A percentile compares a stretch with the other conserved stretches of the same genome.
These are phyloP conservation scores for Phorcus lineatus DNA, from an alignment of 2,888 invertebrate species.

Conservation along the genomic window DNA sequence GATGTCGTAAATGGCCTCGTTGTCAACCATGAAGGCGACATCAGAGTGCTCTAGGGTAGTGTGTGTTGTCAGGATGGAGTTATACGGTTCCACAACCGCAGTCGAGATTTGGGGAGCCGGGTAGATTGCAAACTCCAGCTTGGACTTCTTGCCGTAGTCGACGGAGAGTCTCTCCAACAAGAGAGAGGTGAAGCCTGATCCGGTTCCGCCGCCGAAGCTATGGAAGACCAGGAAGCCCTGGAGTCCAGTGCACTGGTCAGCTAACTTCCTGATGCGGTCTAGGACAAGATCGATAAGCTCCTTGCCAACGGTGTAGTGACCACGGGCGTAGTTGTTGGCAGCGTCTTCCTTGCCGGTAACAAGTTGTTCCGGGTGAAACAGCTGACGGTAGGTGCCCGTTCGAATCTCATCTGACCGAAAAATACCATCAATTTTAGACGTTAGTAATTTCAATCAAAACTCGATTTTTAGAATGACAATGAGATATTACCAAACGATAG, in stretches of 20 bases:
- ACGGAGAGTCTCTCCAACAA: conserved; percentile 81
- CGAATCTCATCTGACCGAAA: too few species aligned
- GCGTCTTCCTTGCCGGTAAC: conserved; percentile 95
- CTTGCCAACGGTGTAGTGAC: conserved; percentile 94
- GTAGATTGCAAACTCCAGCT: conserved; percentile 84
- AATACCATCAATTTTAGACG: too few species aligned
- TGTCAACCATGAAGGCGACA: conserved; percentile 97
- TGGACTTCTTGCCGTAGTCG: conserved; percentile 78
- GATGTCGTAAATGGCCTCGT: conserved; percentile 92
- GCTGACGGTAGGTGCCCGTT: too few species aligned
- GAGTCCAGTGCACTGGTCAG: conserved; percentile 83
- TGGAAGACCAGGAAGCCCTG: conserved; percentile 91
- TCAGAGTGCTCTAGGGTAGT: conserved; percentile 94
- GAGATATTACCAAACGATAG: too few species aligned
- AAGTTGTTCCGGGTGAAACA: too few species aligned
- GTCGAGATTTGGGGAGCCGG: conserved; percentile 82
- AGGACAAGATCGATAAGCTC: conserved; percentile 83
- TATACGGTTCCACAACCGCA: conserved; percentile 94
- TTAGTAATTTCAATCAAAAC: too few species aligned
- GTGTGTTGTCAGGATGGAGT: conserved; percentile 93
- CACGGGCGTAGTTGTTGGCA: conserved; percentile 97
- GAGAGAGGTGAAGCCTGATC: conserved; percentile 81
- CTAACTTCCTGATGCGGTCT: conserved; percentile 75
- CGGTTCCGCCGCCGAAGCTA: conserved; percentile 82
- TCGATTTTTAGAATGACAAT: too few species aligned